phyloP scores from a whole-genome alignment of 2,888 invertebrate genomes.

The Lottia scabra region DNA sequence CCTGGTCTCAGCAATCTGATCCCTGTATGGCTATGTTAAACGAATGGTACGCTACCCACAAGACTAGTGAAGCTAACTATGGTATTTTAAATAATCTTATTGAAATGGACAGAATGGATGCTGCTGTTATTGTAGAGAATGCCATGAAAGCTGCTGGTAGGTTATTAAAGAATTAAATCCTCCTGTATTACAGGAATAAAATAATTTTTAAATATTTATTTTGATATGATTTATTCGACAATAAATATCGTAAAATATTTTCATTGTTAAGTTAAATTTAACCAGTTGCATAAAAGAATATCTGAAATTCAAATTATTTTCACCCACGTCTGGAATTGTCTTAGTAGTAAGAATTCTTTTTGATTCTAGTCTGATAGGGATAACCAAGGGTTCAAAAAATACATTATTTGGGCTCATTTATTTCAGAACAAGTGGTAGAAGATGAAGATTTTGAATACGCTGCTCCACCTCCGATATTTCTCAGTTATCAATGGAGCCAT shows the following conservation, averaged over 20 bases:
- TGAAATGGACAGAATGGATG: conserved; percentile 63
- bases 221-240: too few relatives aligned
- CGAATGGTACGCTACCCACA: conserved; percentile 64
- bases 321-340: too few relatives aligned
- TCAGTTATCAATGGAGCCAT: conserved; percentile 66
- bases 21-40: conserved; percentile 65
- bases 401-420: not conserved
- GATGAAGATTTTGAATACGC: conserved; percentile 43
- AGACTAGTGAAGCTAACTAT: conserved; percentile 42
- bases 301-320: too few relatives aligned
- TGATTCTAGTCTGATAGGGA: too few relatives aligned
- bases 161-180: not conserved
- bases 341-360: too few relatives aligned
- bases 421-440: conserved; percentile 46
- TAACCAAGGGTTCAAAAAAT: too few relatives aligned
- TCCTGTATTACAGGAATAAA: too few relatives aligned
- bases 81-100: conserved; percentile 57
- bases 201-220: too few relatives aligned
- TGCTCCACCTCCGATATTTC: conserved; percentile 43
- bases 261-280: too few relatives aligned
- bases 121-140: conserved; percentile 58
- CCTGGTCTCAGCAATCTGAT: conserved; percentile 62
- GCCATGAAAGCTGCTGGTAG: conserved; percentile 59
- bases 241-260: too few relatives aligned
- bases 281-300: too few relatives aligned